Percentiles rank a stretch among this genome's conserved stretches.
Conservation (phyloP, 2,113 vertebrate species). For the Trinectes maculatus region DNA sequence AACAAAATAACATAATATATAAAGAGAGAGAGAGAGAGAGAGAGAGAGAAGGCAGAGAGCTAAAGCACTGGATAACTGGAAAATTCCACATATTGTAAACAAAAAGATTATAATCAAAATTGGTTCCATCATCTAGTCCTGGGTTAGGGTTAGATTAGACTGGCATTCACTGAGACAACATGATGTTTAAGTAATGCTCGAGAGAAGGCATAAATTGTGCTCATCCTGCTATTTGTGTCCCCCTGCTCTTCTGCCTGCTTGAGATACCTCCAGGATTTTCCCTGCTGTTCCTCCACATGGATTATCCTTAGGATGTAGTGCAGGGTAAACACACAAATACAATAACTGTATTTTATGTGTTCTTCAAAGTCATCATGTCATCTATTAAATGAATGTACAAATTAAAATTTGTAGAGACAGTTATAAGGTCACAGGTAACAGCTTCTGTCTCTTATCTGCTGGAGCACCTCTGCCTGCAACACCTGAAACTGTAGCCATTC, state of each 20-base stretch:
- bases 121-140: too few relatives aligned
- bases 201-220: too few relatives aligned
- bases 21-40: too few relatives aligned
- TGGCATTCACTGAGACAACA: too few relatives aligned
- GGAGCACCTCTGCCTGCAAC: neutral
- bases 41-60: too few relatives aligned
- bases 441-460: neutral
- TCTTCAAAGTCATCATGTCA: neutral
- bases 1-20: too few relatives aligned
- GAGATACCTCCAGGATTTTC: constrained; percentile 21
- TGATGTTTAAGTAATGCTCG: too few relatives aligned
- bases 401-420: neutral
- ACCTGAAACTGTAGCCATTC: neutral
- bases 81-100: too few relatives aligned
- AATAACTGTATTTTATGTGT: neutral
- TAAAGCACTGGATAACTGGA: too few relatives aligned
- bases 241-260: constrained; percentile 35
- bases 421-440: too few relatives aligned
- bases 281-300: constrained; percentile 4
- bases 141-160: too few relatives aligned
- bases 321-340: neutral
- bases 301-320: constrained; percentile 2
- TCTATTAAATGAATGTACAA: neutral
- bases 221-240: constrained; percentile 57
- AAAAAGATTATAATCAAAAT: too few relatives aligned